phyloP scores from a whole-genome alignment of 2,797 vertebrate species.

The Helostoma temminkii region DNA sequence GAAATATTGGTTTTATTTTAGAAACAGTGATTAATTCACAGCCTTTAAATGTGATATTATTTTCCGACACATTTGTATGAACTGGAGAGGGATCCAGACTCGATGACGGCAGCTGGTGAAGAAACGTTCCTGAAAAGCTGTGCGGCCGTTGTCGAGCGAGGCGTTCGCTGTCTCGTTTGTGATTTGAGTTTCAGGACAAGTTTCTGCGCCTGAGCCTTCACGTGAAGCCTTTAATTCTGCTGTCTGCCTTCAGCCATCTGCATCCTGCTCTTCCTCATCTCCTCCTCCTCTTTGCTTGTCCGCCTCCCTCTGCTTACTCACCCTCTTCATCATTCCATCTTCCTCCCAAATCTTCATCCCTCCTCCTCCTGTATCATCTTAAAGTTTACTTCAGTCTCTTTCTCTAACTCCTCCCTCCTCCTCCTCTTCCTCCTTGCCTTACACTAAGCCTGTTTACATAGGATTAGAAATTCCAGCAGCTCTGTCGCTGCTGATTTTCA shows the following conservation, averaged over 20 bases:
- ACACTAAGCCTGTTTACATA: conserved; percentile 64
- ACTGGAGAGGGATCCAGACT: too few relatives aligned
- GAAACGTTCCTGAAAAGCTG: too few relatives aligned
- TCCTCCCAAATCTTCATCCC: conserved; percentile 19
- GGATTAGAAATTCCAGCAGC: conserved; percentile 50
- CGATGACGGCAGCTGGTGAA: too few relatives aligned
- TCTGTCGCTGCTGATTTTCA: conserved; percentile 52
- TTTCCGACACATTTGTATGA: too few relatives aligned
- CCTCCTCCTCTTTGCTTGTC: conserved; percentile 23
- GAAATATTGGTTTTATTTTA: too few relatives aligned
- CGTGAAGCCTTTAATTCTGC: conserved; percentile 59
- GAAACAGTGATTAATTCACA: too few relatives aligned
- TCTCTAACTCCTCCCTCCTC: conserved; percentile 8
- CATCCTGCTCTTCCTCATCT: conserved; percentile 23
- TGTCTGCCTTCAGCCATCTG: conserved; percentile 48
- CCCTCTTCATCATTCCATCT: conserved; percentile 20
- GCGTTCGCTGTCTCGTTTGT: background rate
- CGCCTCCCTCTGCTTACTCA: conserved; percentile 24
- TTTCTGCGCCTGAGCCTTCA: conserved; percentile 26
- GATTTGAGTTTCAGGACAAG: background rate
- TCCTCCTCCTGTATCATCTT: conserved; percentile 5
- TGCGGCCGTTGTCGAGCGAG: background rate
- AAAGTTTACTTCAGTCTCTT: conserved; percentile 13
- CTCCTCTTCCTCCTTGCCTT: conserved; percentile 64
- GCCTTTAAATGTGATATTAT: too few relatives aligned